These are phyloP conservation scores for Phytoseiulus persimilis DNA, from an alignment of 2,888 invertebrate species.

Conservation along the genomic window DNA sequence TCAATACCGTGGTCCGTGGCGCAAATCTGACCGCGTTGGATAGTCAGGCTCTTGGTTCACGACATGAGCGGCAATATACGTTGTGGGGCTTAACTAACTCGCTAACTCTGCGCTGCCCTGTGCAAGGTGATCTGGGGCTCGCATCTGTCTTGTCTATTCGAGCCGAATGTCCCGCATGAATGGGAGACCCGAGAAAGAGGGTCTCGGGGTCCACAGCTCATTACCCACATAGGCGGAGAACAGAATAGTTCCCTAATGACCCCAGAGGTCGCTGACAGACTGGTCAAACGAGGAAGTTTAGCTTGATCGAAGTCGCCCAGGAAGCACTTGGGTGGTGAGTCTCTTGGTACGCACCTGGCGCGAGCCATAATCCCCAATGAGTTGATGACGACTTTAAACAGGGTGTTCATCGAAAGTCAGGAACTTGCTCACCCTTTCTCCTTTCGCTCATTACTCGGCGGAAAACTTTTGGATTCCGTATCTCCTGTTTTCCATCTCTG, in stretches of 20 bases:
- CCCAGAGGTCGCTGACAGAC: not conserved
- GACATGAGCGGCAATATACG: not conserved
- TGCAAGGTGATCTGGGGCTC: not conserved
- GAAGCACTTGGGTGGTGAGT: not conserved
- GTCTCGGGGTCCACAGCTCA: not conserved
- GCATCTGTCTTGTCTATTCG: not conserved
- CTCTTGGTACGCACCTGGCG: no score
- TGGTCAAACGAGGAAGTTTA: not conserved
- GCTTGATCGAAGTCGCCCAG: not conserved
- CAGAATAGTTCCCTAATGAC: slow-evolving; percentile 5
- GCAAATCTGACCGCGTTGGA: no score
- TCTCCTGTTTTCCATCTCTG: no score
- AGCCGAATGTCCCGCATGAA: not conserved
- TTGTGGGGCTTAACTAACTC: not conserved
- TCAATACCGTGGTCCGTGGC: no score
- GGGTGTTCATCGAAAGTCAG: no score
- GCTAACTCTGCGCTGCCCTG: not conserved
- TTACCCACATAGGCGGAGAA: not conserved
- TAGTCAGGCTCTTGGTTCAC: not conserved
- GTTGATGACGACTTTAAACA: no score
- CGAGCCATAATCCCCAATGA: no score
- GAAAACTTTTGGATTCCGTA: no score
- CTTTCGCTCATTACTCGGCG: no score
- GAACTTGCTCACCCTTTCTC: no score
- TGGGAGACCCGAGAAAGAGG: not conserved